phyloP scores from a whole-genome alignment of 2,888 invertebrate genomes.

The Lasioglossum malachurum region DNA sequence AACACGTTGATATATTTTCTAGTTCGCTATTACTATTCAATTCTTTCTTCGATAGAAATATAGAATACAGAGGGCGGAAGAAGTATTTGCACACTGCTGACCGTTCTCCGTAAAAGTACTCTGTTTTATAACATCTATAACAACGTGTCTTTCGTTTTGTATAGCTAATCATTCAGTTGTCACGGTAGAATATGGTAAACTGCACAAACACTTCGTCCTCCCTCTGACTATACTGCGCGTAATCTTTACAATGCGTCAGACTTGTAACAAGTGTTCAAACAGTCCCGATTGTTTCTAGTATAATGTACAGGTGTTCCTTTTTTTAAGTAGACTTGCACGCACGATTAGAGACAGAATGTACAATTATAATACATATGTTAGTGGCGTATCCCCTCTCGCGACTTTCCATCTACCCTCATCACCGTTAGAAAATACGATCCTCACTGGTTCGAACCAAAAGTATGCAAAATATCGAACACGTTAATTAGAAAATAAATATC shows the following conservation, averaged over 20 bases:
- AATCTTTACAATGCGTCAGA: constrained; percentile 50
- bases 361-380: constrained; percentile 33
- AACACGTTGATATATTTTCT: constrained; percentile 28
- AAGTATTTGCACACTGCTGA: not conserved
- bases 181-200: not conserved
- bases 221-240: constrained; percentile 10
- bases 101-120: not conserved
- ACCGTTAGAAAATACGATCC: constrained; percentile 28
- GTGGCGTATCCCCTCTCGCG: constrained; percentile 25
- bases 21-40: not conserved
- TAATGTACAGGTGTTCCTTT: constrained; percentile 46
- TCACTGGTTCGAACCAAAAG: constrained; percentile 25
- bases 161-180: not conserved
- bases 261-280: constrained; percentile 59
- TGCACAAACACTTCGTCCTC: not conserved
- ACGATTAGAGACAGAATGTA: constrained; percentile 44
- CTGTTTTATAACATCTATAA: not conserved
- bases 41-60: constrained; percentile 4
- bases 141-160: not conserved
- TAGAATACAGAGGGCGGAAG: not conserved
- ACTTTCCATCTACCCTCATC: constrained; percentile 7
- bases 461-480: constrained; percentile 41
- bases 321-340: constrained; percentile 35
- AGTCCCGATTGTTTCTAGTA: not conserved
- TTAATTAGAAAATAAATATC: constrained; percentile 58